phyloP scores from a whole-genome alignment of 1,140 invertebrate species.

The Caenorhabditis latens region DNA sequence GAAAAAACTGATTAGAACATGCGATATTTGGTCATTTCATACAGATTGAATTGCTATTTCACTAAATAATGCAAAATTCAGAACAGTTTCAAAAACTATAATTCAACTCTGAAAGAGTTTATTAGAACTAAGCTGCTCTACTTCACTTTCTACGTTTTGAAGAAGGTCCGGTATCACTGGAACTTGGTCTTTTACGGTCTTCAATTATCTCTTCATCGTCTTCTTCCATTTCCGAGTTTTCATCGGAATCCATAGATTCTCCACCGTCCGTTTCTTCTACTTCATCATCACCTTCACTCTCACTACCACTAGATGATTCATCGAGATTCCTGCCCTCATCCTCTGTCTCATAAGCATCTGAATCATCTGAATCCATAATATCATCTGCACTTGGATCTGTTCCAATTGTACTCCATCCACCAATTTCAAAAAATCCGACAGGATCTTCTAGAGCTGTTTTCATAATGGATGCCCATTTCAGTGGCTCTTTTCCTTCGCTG shows the following conservation, averaged over 20 bases:
- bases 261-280: conserved; percentile 66
- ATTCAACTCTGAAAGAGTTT: no score
- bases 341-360: conserved; percentile 76
- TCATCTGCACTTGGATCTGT: no score
- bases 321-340: conserved; percentile 71
- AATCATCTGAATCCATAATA: conserved; percentile 84
- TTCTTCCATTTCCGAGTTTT: conserved; percentile 72
- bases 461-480: conserved; percentile 99
- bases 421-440: conserved; percentile 96
- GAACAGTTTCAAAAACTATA: no score
- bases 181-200: conserved; percentile 38
- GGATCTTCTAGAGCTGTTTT: conserved; percentile 99
- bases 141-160: conserved; percentile 41
- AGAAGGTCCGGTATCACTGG: conserved; percentile 14
- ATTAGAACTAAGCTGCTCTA: not conserved
- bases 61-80: no score
- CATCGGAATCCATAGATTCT: conserved; percentile 68
- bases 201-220: conserved; percentile 88
- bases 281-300: conserved; percentile 74
- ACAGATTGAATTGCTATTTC: no score
- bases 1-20: no score
- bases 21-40: no score
- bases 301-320: conserved; percentile 76
- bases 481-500: conserved; percentile 95
- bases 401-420: conserved; percentile 97